A percentile compares a stretch with the other conserved stretches of the same genome.
Conservation (phyloP, 2,797 vertebrate genomes). For the Typhlichthys eigenmanni region DNA sequence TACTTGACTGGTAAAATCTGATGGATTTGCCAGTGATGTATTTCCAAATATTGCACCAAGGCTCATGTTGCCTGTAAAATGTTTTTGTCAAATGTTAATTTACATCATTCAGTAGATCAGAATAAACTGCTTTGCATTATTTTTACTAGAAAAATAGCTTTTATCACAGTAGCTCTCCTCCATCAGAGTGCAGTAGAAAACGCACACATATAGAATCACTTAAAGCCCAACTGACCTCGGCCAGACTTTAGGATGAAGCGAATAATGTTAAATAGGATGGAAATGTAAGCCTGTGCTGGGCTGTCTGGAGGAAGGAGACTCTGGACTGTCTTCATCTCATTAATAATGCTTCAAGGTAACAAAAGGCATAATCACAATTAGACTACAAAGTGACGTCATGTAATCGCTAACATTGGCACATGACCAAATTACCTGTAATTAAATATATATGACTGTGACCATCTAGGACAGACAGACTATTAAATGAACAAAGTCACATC, state of each 20-base stretch:
- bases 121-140: background rate
- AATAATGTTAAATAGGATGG: conserved; percentile 57
- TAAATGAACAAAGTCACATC: no score
- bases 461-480: background rate
- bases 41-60: conserved; percentile 53
- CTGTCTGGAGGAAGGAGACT: conserved; percentile 61
- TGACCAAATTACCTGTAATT: conserved; percentile 13
- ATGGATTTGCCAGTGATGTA: conserved; percentile 38
- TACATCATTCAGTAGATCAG: background rate
- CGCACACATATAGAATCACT: conserved; percentile 23
- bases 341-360: conserved; percentile 66
- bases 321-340: conserved; percentile 58
- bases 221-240: conserved; percentile 65
- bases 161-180: conserved; percentile 4
- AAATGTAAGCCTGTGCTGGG: conserved; percentile 56
- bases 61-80: conserved; percentile 62
- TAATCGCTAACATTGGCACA: conserved; percentile 1
- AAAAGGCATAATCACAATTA: conserved; percentile 32
- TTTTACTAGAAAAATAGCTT: conserved; percentile 25
- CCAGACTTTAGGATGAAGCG: conserved; percentile 53
- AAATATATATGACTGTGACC: no score
- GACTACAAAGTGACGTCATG: background rate
- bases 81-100: background rate
- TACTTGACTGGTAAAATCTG: conserved; percentile 63
- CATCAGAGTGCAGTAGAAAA: conserved; percentile 37